Evolutionary conservation across 2,888 invertebrate species (phyloP), one percentile per base, ranked within the genome.

Genomic region (Strigamia crassipes): DNA sequence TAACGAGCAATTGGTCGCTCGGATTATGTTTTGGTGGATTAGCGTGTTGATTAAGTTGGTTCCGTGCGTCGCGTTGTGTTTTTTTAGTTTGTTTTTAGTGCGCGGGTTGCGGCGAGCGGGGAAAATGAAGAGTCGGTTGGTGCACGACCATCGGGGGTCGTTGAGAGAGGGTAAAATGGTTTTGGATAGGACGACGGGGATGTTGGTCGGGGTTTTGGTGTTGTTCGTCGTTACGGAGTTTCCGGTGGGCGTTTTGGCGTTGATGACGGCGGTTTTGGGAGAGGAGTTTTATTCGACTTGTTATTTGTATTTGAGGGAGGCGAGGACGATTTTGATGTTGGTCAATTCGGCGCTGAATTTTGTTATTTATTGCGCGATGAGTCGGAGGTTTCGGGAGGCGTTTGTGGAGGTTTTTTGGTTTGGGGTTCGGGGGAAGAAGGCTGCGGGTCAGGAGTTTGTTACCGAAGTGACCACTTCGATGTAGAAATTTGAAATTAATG

Each of bases 311-410:
- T 86, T 89, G 21, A 89, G 89, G 0, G 96, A 96, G 87, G 87
- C 96, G 82, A 94, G 96, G 92, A 96, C 97, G 88, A 92, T 96
- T 83, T 88, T 96, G 86, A 96, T 97, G 0, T 90, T 97, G 83
- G 89, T 96, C 85, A 97, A 97, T 88, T 95, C 96, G 10, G 94
- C 96, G 0, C 94, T 97, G 83, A 97, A 96, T 88, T 97, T 97
- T 87, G 93, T 97, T 82, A 90, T 97, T 73, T 97, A 97, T 87
- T 97, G 96, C 86, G 91, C 94, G 81, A 97, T 97, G 97, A 96
- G 96, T 83, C 91, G 94, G 84, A 96, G 96, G 90, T 97, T 97
- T 88, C 91, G 97, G 23, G 86, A 88, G 81, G 90, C 90, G 0
- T 90, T 90, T 85, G 85, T 86, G 13, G 91, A 92, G 86, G 88